phyloP scores from a whole-genome alignment of 1,140 invertebrate genomes.

The Zelostemma sp. region DNA sequence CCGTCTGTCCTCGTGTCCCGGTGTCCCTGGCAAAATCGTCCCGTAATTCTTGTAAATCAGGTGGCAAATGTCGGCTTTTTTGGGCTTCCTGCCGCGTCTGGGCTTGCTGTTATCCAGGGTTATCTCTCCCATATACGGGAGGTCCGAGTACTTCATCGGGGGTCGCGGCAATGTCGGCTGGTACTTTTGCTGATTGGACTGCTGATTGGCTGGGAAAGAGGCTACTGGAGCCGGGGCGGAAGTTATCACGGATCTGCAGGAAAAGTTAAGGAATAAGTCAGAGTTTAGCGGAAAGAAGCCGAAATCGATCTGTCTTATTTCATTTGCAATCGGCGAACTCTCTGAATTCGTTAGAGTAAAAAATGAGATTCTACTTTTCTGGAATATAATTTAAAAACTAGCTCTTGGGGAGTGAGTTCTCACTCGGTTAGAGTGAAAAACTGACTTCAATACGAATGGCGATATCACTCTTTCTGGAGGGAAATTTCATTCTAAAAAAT shows the following conservation, averaged over 20 bases:
- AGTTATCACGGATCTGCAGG: conserved; percentile 58
- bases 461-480: no score
- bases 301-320: no score
- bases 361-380: no score
- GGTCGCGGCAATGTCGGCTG: conserved; percentile 59
- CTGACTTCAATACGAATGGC: no score
- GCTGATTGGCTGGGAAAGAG: conserved; percentile 32
- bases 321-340: no score
- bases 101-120: conserved; percentile 88
- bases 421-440: no score
- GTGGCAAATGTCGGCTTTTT: conserved; percentile 91
- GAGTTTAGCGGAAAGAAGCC: no score
- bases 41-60: conserved; percentile 93
- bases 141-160: conserved; percentile 81
- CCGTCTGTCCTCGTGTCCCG: conserved; percentile 68
- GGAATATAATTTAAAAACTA: no score
- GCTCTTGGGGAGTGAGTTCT: no score
- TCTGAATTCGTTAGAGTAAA: no score
- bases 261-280: neutral
- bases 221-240: conserved; percentile 52
- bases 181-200: conserved; percentile 36
- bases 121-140: conserved; percentile 92
- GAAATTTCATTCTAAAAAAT: no score
- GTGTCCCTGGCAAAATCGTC: conserved; percentile 82
- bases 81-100: conserved; percentile 85